These are phyloP conservation scores for Drosophila infuscata DNA, from an alignment of 2,888 invertebrate species.

Conservation along the genomic window DNA sequence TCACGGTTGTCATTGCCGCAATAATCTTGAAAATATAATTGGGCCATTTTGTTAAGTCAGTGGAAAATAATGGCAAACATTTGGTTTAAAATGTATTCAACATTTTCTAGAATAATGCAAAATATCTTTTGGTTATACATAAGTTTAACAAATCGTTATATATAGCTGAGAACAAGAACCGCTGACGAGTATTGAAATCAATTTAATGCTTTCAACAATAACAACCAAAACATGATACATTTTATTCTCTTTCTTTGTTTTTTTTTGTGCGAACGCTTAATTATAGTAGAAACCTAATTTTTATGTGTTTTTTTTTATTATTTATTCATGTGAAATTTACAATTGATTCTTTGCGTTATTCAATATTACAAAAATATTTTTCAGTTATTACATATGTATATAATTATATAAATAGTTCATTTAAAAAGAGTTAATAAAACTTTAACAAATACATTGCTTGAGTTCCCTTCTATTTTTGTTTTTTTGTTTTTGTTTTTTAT, in stretches of 20 bases:
- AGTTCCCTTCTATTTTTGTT: constrained; percentile 22
- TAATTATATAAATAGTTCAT: constrained; percentile 35
- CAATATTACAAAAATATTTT: constrained; percentile 51
- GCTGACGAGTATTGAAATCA: constrained; percentile 16
- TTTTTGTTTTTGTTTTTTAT: constrained; percentile 31
- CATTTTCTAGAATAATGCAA: constrained; percentile 45
- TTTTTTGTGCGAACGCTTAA: constrained; percentile 58
- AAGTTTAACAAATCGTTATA: constrained; percentile 6
- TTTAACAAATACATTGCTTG: constrained; percentile 64
- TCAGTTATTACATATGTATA: constrained; percentile 33
- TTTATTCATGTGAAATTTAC: constrained; percentile 56
- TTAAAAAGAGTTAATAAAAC: constrained; percentile 48
- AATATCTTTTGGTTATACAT: constrained; percentile 21
- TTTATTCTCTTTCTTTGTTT: constrained; percentile 45
- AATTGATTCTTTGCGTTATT: constrained; percentile 44
- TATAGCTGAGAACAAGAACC: constrained; percentile 23
- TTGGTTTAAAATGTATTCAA: constrained; percentile 38
- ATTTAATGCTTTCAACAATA: constrained; percentile 33
- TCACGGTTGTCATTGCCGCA: constrained; percentile 9
- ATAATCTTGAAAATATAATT: constrained; percentile 5
- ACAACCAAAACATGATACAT: constrained; percentile 47
- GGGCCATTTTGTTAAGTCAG: constrained; percentile 19
- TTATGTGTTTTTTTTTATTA: constrained; percentile 27
- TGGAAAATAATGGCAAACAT: constrained; percentile 19
- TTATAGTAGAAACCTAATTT: constrained; percentile 46